Percentiles rank a stretch among this genome's conserved stretches.
These are phyloP conservation scores for Neomorphus geoffroyi DNA, from an alignment of 2,797 vertebrate genomes.

Conservation along the genomic window DNA sequence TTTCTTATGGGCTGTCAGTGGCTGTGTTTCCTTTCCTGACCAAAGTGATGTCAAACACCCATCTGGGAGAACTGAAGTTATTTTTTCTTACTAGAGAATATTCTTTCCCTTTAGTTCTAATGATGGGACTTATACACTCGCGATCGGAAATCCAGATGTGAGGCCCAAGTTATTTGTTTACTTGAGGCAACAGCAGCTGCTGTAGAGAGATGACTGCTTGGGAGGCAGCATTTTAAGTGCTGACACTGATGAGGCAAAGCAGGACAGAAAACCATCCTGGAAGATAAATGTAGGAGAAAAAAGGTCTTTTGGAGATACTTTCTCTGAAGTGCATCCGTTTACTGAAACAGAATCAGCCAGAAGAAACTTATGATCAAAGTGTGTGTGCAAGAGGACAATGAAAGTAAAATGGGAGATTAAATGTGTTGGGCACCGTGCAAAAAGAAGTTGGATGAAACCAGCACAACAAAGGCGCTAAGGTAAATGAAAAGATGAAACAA, in stretches of 20 bases:
- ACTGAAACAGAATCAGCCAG: not conserved
- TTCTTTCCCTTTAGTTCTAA: not conserved
- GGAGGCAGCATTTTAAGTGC: not conserved
- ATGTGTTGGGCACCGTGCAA: accelerated
- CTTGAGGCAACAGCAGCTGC: not conserved
- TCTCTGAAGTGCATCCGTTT: not conserved
- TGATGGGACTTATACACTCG: accelerated
- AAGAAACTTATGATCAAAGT: not conserved
- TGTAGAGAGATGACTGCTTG: not conserved
- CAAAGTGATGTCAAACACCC: not conserved
- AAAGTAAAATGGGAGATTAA: not conserved
- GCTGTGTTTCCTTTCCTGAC: not conserved
- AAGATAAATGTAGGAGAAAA: not conserved
- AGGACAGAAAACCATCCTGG: not conserved
- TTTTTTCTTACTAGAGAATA: too few species aligned
- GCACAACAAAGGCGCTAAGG: not conserved
- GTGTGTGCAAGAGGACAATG: not conserved
- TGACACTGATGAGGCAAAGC: not conserved
- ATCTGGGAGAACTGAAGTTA: not conserved
- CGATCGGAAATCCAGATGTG: not conserved
- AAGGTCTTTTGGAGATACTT: not conserved
- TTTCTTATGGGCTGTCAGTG: accelerated
- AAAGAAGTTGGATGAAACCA: not conserved
- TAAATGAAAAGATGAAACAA: not conserved
- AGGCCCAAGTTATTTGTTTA: not conserved